Evolutionary conservation across 2,888 invertebrate genomes (phyloP).

Genomic region (Heliconius aoede): DNA sequence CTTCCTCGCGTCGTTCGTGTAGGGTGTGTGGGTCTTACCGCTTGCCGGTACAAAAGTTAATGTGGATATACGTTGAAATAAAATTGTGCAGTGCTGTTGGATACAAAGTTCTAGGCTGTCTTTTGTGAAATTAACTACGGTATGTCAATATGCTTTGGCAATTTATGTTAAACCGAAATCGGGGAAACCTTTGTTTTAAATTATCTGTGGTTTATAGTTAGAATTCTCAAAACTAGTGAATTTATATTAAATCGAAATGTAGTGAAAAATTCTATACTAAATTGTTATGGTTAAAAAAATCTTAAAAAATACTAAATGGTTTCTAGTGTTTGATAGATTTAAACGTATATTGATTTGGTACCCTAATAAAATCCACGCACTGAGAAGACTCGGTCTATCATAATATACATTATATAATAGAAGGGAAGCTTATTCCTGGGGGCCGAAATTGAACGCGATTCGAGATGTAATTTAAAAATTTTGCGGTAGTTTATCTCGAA

Average conservation of each 20-base stretch:
- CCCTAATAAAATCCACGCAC: constrained; percentile 77
- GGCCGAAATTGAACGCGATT: constrained; percentile 65
- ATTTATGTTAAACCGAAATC: neutral
- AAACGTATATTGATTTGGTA: constrained; percentile 68
- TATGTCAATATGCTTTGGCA: constrained; percentile 33
- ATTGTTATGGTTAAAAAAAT: neutral
- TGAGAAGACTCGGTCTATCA: constrained; percentile 66
- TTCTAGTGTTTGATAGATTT: neutral
- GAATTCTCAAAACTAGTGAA: no score
- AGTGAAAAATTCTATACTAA: neutral
- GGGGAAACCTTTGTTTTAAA: neutral
- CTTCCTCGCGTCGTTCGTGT: constrained; percentile 61
- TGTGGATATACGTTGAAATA: constrained; percentile 43
- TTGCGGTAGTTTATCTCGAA: neutral
- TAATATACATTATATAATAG: constrained; percentile 65
- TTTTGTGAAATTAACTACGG: constrained; percentile 33
- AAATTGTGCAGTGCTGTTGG: constrained; percentile 45
- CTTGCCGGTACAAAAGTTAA: constrained; percentile 44
- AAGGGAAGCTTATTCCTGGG: constrained; percentile 65
- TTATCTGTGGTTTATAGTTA: neutral
- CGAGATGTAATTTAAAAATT: constrained; percentile 55
- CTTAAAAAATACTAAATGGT: neutral
- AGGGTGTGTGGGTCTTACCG: constrained; percentile 53
- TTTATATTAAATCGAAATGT: neutral
- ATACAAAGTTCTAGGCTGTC: constrained; percentile 32